Base-by-base conservation (phyloP, 2,888 invertebrate genomes). In the Caenorhabditis macrosperma region DNA sequence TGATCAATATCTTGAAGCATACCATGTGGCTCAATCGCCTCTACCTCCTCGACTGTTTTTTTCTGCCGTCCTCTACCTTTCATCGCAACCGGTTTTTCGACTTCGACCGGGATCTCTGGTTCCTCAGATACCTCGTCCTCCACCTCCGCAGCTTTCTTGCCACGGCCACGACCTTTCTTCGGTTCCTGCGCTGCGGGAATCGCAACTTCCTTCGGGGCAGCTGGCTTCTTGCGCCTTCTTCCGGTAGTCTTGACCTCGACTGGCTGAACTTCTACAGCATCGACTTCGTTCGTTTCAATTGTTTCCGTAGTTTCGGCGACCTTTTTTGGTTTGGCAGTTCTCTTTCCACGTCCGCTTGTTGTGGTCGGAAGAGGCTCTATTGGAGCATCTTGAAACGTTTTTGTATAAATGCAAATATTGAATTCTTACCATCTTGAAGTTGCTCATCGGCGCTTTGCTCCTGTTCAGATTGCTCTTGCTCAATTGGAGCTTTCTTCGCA, bases 1-100 rank as follows among this genome's bases (percentile, higher is more conserved):
- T 3, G 2, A 38, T 5, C n/a, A 17, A 44, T 17, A 9, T 17
- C 17, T 17, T 1, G 17, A 28, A 20, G n/a, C 12, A 52, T 15
- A 26, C 28, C 28, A 5, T 2, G 28, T 1, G 10, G 28, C 1
- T 38, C 38, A 6, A n/a, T n/a, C n/a, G 9, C n/a, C 9, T 57
- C 33, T n/a, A 30, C 48, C 1, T 30, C 54, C 15, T 6, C 66
- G 2, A 38, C 55, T 12, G 3, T 12, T 5, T 55, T 38, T 6
- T 57, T 46, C 33, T 17, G 28, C 9, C 67, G 44, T 12, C 55
- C 67, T 24, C 48, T 15, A 1, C 55, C 57, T 17, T 20, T 38
- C n/a, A 38, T 57, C 0, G 57, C 20, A 2, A 24, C 57, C 3
- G 38, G 52, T 5, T 26, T 30, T n/a, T 54, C 38, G 2, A 9